phyloP scores from a whole-genome alignment of 2,888 invertebrate species.

The Xestia xanthographa region DNA sequence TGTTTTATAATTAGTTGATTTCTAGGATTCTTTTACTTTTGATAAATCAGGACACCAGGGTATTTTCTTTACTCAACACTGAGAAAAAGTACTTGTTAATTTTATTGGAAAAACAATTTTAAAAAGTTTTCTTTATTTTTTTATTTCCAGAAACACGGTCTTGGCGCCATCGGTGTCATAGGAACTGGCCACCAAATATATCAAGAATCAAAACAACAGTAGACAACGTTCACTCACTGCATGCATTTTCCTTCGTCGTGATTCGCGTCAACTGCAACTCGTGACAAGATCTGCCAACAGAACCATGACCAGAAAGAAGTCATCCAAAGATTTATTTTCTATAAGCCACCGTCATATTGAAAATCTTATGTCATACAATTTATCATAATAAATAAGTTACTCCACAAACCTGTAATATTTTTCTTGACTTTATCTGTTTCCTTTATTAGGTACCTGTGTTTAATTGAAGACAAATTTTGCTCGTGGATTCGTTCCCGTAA shows the following conservation, averaged over 20 bases:
- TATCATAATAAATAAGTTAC: neutral
- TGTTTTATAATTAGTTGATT: neutral
- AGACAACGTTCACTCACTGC: neutral
- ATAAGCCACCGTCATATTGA: neutral
- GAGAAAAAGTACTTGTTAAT: no score
- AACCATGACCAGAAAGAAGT: slow-evolving; percentile 36
- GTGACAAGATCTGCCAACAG: slow-evolving; percentile 45
- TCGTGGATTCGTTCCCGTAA: no score
- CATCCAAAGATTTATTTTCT: no score
- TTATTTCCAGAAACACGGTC: slow-evolving; percentile 60
- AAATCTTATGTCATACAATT: neutral
- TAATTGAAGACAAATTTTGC: neutral
- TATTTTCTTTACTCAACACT: no score
- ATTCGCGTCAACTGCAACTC: slow-evolving; percentile 41
- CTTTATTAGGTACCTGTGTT: neutral
- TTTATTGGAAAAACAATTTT: neutral
- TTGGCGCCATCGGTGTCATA: slow-evolving; percentile 64
- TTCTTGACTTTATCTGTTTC: neutral
- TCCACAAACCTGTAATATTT: neutral
- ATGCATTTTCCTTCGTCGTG: neutral
- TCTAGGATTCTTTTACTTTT: neutral
- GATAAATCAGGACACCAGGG: no score
- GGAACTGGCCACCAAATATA: slow-evolving; percentile 70
- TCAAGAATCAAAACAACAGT: slow-evolving; percentile 55
- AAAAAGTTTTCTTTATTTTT: neutral